These are phyloP conservation scores for Oryzias woworae DNA, from an alignment of 2,113 vertebrate genomes.

Conservation along the genomic window DNA sequence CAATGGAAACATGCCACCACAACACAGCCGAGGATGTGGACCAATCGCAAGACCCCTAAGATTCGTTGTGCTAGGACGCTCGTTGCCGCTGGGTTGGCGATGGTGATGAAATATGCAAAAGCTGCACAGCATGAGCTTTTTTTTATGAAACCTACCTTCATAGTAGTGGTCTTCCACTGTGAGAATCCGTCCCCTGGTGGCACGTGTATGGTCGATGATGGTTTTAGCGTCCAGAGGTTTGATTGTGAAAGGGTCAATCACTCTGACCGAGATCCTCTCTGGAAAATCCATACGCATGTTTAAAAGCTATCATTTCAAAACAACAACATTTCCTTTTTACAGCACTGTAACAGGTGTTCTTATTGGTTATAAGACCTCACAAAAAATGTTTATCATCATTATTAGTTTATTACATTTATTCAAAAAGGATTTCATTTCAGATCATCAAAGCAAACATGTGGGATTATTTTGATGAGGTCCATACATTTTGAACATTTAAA, in stretches of 20 bases:
- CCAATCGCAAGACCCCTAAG: slow-evolving; percentile 35
- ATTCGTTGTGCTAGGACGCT: slow-evolving; percentile 11
- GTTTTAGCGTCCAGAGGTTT: slow-evolving; percentile 92
- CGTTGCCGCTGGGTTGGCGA: slow-evolving; percentile 17
- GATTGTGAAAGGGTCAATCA: slow-evolving; percentile 93
- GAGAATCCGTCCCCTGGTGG: slow-evolving; percentile 88
- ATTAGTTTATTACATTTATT: no score
- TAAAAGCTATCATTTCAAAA: no score
- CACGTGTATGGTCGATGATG: slow-evolving; percentile 86
- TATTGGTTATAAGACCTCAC: no score
- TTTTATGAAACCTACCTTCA: slow-evolving; percentile 79
- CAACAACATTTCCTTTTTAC: no score
- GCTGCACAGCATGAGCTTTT: neutral
- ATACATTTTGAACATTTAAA: no score
- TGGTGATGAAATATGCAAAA: slow-evolving; percentile 43
- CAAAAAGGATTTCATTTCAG: no score
- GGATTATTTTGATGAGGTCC: no score
- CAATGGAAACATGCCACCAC: slow-evolving; percentile 58
- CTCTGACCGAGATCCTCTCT: slow-evolving; percentile 87
- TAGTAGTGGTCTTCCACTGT: slow-evolving; percentile 95
- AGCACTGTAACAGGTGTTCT: no score
- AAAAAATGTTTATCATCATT: no score
- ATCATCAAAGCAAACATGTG: no score
- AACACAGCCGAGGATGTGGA: slow-evolving; percentile 21
- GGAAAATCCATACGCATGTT: slow-evolving; percentile 23